Evolutionary conservation across 2,797 vertebrate genomes (phyloP).

Genomic region (Lepus townsendii): DNA sequence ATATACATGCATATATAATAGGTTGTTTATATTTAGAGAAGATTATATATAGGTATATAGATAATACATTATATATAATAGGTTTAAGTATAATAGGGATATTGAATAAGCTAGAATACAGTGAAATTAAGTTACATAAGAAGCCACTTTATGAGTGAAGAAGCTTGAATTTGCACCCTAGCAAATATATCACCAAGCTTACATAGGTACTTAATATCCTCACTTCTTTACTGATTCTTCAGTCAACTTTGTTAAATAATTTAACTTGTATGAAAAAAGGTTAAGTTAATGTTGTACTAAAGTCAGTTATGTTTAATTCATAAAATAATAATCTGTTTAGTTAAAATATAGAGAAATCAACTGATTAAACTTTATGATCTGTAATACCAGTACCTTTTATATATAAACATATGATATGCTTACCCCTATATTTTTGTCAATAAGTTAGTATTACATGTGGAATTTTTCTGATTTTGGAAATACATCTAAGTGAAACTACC

Average conservation of each 20-base stretch:
- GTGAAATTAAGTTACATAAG: not conserved
- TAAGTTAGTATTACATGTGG: not conserved
- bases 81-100: too few species aligned
- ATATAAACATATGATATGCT: not conserved
- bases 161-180: not conserved
- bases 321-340: not conserved
- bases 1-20: too few species aligned
- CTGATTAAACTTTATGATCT: not conserved
- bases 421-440: not conserved
- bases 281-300: not conserved
- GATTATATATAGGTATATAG: too few species aligned
- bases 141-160: not conserved
- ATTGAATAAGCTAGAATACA: too few species aligned
- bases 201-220: not conserved
- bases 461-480: not conserved
- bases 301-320: not conserved
- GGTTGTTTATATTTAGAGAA: too few species aligned
- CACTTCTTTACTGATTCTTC: not conserved
- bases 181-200: not conserved
- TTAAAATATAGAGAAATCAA: slow-evolving; percentile 52
- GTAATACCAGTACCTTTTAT: not conserved
- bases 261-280: not conserved
- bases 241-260: not conserved
- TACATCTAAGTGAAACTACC: not conserved
- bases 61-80: too few species aligned